Evolutionary conservation across 2,888 invertebrate genomes (phyloP), one percentile per base, ranked within the genome.

Genomic region (Nasonia oneida): DNA sequence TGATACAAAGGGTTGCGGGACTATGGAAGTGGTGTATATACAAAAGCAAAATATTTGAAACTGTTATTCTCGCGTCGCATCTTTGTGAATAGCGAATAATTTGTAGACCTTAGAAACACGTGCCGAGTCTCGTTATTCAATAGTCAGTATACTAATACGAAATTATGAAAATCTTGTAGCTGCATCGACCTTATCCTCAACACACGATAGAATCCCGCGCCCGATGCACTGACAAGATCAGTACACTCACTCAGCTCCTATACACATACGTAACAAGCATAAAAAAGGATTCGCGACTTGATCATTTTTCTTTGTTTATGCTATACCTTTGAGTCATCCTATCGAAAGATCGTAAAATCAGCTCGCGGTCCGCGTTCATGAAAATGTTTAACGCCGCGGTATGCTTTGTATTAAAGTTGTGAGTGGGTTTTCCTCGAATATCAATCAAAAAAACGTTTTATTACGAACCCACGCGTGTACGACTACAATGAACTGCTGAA

Each of bases 381-480:
- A 47, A 47, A 18, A 73, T 47, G 23, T 47, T 42, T 33, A 47
- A n/a, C 47, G 47, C 50, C 50, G 12, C 70, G 33, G 70, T 82
- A 70, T 64, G 5, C 67, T 33, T 70, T 70, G 39, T 18, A 61
- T 47, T 12, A 74, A 53, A 47, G 29, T 61, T 23, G 67, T n/a
- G 78, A 39, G 78, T 80, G 70, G n/a, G 70, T 76, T 83, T 86
- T 82, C 78, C 50, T 67, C 71, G 79, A 86, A 86, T 79, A 75
- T 83, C 57, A 86, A 80, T 83, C 64, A 80, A 75, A 82, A 76
- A 61, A 10, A 39, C 39, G n/a, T 75, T 64, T 67, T 79, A 79
- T 83, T 78, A 33, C 14, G 29, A 33, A 47, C 42, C 53, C 15
- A n/a, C 50, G 14, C 47, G 23, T 42, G 1, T 23, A 6, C 2